A percentile compares a stretch with the other conserved stretches of the same genome.
Evolutionary conservation across 2,888 invertebrate genomes (phyloP).

Genomic region (Poecilus cupreus): DNA sequence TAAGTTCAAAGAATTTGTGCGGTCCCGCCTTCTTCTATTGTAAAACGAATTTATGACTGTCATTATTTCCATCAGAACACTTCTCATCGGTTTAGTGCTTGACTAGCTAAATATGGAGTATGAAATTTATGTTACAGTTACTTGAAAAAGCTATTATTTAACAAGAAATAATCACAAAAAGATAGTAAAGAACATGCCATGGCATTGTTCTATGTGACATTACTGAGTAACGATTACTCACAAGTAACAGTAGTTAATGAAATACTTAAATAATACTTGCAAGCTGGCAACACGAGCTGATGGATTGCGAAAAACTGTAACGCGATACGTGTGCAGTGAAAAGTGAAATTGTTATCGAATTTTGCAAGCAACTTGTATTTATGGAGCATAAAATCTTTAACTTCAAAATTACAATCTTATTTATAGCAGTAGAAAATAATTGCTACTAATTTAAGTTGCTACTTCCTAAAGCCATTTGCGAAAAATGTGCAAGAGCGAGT

Average conservation of each 20-base stretch:
- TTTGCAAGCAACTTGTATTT: not conserved
- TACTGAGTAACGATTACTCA: not conserved
- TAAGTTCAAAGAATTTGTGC: slow-evolving; percentile 29
- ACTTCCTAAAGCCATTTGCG: slow-evolving; percentile 41
- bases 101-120: slow-evolving; percentile 25
- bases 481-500: slow-evolving; percentile 24
- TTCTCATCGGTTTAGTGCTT: slow-evolving; percentile 36
- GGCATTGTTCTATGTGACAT: slow-evolving; percentile 29
- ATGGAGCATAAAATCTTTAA: slow-evolving; percentile 33
- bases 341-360: slow-evolving; percentile 41
- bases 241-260: slow-evolving; percentile 32
- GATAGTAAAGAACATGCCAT: not conserved
- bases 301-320: slow-evolving; percentile 22
- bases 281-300: not conserved
- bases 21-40: slow-evolving; percentile 22
- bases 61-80: slow-evolving; percentile 39
- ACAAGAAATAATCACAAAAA: slow-evolving; percentile 40
- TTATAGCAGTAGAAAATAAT: slow-evolving; percentile 18
- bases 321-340: slow-evolving; percentile 32
- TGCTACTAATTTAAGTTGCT: slow-evolving; percentile 34
- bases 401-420: slow-evolving; percentile 15
- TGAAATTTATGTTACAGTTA: slow-evolving; percentile 45
- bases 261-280: slow-evolving; percentile 10
- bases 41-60: slow-evolving; percentile 39
- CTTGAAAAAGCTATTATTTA: slow-evolving; percentile 42